phyloP scores from a whole-genome alignment of 2,888 invertebrate species.

The Cryptocheilus praepositus region DNA sequence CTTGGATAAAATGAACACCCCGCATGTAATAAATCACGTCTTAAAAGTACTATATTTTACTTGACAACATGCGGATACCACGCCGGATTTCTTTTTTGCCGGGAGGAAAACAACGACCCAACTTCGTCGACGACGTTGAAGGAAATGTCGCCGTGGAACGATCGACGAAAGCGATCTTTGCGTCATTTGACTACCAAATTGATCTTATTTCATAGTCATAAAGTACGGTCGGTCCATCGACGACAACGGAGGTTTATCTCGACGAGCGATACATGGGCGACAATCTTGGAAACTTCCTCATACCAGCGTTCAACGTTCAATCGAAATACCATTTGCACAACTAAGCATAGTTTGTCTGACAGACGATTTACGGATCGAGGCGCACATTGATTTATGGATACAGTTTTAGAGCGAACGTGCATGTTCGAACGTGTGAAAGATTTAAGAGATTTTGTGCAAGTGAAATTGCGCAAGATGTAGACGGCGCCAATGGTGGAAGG shows the following conservation, averaged over 20 bases:
- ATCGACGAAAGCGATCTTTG: constrained; percentile 21
- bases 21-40: constrained; percentile 1
- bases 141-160: constrained; percentile 16
- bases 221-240: constrained; percentile 10
- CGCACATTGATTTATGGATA: no score
- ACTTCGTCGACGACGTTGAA: constrained; percentile 11
- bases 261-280: neutral
- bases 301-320: no score
- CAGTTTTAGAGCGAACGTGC: no score
- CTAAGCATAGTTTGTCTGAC: no score
- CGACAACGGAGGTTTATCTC: constrained; percentile 27
- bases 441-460: no score
- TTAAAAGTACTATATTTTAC: neutral
- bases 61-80: no score
- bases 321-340: no score
- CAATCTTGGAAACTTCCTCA: no score
- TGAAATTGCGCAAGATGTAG: neutral
- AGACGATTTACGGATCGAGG: no score
- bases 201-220: constrained; percentile 2
- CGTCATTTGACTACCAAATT: constrained; percentile 42
- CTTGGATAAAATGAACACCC: no score
- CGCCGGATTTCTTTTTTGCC: neutral
- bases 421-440: no score
- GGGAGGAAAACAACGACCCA: constrained; percentile 15
- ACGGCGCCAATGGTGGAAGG: constrained; percentile 24